phyloP scores from a whole-genome alignment of 1,140 invertebrate genomes.

The Rhyzopertha dominica region DNA sequence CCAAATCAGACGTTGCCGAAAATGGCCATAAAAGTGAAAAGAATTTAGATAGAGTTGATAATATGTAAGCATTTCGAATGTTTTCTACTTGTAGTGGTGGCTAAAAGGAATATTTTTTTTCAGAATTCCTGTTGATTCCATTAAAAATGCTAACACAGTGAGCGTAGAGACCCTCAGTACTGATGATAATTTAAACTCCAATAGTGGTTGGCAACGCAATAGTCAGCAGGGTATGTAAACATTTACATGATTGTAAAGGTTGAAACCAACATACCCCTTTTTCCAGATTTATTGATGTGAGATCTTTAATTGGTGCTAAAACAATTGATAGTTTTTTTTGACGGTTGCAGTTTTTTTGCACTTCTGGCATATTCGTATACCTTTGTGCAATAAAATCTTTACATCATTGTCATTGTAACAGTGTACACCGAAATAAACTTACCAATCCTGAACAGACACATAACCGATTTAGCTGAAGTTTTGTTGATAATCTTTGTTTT shows the following conservation, averaged over 20 bases:
- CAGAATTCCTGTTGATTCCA: conserved; percentile 49
- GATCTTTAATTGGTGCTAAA: no score
- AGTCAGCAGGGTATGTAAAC: conserved; percentile 39
- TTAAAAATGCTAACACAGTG: conserved; percentile 54
- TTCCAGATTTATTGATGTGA: conserved; percentile 37
- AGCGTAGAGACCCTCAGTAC: conserved; percentile 43
- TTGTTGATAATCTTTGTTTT: no score
- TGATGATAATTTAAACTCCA: conserved; percentile 48
- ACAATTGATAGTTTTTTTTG: no score
- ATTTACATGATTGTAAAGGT: conserved; percentile 19
- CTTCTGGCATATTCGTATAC: no score
- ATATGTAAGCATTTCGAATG: conserved; percentile 38
- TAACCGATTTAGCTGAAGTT: no score
- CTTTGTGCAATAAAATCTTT: no score
- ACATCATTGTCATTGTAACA: no score
- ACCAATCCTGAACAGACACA: no score
- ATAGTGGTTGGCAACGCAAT: conserved; percentile 45
- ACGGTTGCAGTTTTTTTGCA: no score
- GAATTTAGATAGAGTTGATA: conserved; percentile 40
- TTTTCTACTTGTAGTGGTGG: conserved; percentile 1
- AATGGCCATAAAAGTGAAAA: conserved; percentile 42
- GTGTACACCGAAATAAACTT: no score
- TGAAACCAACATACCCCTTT: conserved; percentile 26
- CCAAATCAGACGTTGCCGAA: conserved; percentile 33
- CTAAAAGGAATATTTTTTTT: conserved; percentile 20